Evolutionary conservation across 2,113 vertebrate species (phyloP), one percentile per base, ranked within the genome.

Genomic region (Scatophagus argus): DNA sequence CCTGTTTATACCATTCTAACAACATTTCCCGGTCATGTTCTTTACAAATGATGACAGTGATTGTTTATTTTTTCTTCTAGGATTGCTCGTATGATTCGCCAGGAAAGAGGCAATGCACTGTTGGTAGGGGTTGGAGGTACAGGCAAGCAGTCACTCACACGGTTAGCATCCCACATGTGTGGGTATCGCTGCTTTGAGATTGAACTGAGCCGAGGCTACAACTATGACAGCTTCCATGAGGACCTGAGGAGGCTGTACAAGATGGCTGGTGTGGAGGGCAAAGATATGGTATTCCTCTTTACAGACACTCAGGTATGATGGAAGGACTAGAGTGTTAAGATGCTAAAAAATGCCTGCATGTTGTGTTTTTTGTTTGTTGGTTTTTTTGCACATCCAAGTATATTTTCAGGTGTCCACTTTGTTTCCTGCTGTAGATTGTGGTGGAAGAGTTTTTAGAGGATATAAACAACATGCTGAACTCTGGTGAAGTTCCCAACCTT

Each of bases 41-140:
- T 31, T 60, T 34, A 19, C 44, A 65, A 31, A 27, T 61, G 32
- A 27, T 62, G 46, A 29, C 21, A 58, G 1, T 9, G 2, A 39
- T 49, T 52, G 51, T 60, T 36, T 72, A 34, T 65, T 0, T 55
- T 56, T 31, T 54, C 62, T 25, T 70, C 0, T 67, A 97, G 96
- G 83, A 97, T 97, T 46, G 95, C 95, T n/a, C 93, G 96, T 21
- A 96, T 97, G 89, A 96, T 97, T 79, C 96, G 96, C 5, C 96
- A 97, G 81, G 96, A 97, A 85, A 93, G 96, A 68, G 96, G 96
- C 80, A 97, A 97, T 5, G 95, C 96, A 56, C 90, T 97, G 25
- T 90, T 97, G 0, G 96, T 97, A 0, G 96, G 96, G 6, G 95
- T 97, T 25, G 96, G 96, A 25, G 96, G 96, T 62, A 96, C 95